Evolutionary conservation across 2,888 invertebrate genomes (phyloP).

Genomic region (Neoascia interrupta): DNA sequence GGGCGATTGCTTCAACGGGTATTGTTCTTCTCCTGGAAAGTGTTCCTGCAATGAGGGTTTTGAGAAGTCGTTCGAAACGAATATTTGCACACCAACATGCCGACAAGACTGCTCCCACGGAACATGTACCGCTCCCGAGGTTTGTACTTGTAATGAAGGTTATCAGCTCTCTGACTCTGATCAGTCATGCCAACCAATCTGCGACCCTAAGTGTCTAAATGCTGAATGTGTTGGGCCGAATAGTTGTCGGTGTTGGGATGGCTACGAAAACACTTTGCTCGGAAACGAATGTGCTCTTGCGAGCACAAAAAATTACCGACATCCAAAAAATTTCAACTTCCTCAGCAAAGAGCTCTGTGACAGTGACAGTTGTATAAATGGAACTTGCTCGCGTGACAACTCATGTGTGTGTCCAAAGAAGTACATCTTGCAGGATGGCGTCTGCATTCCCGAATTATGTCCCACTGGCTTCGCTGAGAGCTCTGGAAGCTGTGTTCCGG

Average conservation of each 20-base stretch:
- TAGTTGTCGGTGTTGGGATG: slow-evolving; percentile 76
- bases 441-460: slow-evolving; percentile 28
- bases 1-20: slow-evolving; percentile 70
- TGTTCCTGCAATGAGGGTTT: slow-evolving; percentile 72
- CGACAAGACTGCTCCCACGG: slow-evolving; percentile 73
- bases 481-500: slow-evolving; percentile 71
- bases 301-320: neutral
- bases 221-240: slow-evolving; percentile 77
- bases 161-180: slow-evolving; percentile 75
- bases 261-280: slow-evolving; percentile 73
- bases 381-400: slow-evolving; percentile 62
- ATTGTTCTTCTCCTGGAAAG: slow-evolving; percentile 72
- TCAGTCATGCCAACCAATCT: slow-evolving; percentile 56
- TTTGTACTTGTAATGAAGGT: slow-evolving; percentile 85
- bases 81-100: slow-evolving; percentile 75
- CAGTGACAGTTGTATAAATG: slow-evolving; percentile 62
- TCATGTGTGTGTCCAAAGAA: slow-evolving; percentile 28
- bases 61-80: slow-evolving; percentile 47
- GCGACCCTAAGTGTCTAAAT: slow-evolving; percentile 75
- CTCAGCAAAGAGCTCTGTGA: neutral
- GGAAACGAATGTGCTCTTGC: slow-evolving; percentile 15
- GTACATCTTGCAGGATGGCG: neutral
- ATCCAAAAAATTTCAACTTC: slow-evolving; percentile 5
- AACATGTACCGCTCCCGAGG: slow-evolving; percentile 84
- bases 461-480: neutral